Evolutionary conservation across 2,888 invertebrate species (phyloP).

Genomic region (Agrochola litura): DNA sequence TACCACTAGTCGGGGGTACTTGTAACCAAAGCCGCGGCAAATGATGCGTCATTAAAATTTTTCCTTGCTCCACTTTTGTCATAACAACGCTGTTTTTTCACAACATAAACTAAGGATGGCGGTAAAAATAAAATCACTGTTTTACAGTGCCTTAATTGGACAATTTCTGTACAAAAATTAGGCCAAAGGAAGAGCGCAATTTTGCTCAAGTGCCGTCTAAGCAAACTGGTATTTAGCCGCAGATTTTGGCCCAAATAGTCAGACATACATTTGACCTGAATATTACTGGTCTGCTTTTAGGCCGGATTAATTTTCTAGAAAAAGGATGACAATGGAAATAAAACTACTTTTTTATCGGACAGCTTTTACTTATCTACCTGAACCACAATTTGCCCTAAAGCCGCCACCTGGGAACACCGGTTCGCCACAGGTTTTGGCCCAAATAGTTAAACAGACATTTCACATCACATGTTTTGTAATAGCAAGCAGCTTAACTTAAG

Average conservation of each 20-base stretch:
- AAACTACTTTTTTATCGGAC: constrained; percentile 5
- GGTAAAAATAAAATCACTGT: constrained; percentile 20
- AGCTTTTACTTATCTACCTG: background rate
- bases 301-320: background rate
- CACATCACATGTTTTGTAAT: constrained; percentile 1
- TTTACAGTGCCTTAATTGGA: constrained; percentile 14
- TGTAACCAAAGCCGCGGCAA: constrained; percentile 47
- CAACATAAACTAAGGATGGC: constrained; percentile 18
- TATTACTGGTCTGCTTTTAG: background rate
- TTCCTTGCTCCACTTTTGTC: constrained; percentile 39
- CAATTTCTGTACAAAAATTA: background rate
- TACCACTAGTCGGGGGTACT: constrained; percentile 12
- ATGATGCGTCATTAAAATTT: constrained; percentile 64
- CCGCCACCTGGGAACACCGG: background rate
- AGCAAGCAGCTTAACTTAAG: constrained; percentile 7
- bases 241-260: background rate
- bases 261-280: background rate
- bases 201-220: constrained; percentile 7
- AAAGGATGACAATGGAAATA: background rate
- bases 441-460: background rate
- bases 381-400: background rate
- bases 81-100: constrained; percentile 33
- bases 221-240: background rate
- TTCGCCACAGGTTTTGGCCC: background rate
- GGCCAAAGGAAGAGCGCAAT: background rate